phyloP scores from a whole-genome alignment of 2,797 vertebrate genomes.

The Hippocampus kuda region DNA sequence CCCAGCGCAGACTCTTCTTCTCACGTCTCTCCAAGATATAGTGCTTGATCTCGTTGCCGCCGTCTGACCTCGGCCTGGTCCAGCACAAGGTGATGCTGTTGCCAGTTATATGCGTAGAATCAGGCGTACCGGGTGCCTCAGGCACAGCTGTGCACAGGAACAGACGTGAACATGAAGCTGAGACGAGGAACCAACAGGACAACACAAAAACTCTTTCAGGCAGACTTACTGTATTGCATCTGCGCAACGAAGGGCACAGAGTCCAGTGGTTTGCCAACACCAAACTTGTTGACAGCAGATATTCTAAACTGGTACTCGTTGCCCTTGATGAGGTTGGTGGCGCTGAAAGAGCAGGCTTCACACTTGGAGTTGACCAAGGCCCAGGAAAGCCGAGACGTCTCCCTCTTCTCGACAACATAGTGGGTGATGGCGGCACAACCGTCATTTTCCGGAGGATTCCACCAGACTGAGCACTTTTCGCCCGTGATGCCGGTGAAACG shows the following conservation, averaged over 20 bases:
- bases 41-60: constrained; percentile 92
- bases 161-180: background rate
- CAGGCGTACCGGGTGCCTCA: constrained; percentile 89
- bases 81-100: constrained; percentile 89
- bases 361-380: constrained; percentile 87
- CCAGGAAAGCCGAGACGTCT: constrained; percentile 95
- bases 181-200: background rate
- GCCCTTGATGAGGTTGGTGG: constrained; percentile 87
- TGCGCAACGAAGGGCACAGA: constrained; percentile 85
- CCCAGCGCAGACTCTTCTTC: constrained; percentile 94
- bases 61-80: constrained; percentile 86
- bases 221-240: constrained; percentile 88
- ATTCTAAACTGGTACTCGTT: constrained; percentile 99
- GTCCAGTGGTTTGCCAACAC: constrained; percentile 86
- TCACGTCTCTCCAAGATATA: constrained; percentile 97
- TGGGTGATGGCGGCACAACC: constrained; percentile 84
- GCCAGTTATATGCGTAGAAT: constrained; percentile 86
- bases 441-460: constrained; percentile 95
- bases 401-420: constrained; percentile 95
- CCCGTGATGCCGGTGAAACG: constrained; percentile 90
- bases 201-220: background rate
- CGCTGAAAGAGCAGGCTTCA: constrained; percentile 86
- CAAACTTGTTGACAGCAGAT: constrained; percentile 93
- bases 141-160: constrained; percentile 74
- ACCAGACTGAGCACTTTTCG: constrained; percentile 93